Evolutionary conservation across 2,113 vertebrate genomes (phyloP).

Genomic region (Melanerpes formicivorus): DNA sequence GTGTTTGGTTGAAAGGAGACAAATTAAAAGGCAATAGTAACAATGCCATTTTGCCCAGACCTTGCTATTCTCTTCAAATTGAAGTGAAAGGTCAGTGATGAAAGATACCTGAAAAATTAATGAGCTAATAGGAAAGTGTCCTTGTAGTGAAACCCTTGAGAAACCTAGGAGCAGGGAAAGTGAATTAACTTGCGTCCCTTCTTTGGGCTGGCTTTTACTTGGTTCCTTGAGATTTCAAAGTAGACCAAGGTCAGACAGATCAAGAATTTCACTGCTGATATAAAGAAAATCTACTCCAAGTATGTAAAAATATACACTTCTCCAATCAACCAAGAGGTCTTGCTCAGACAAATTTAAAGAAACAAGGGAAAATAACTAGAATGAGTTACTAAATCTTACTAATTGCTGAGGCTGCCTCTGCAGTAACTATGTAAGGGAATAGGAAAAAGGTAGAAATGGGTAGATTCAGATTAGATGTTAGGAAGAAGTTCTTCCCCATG

Average conservation of each 20-base stretch:
- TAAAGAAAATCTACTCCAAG: not conserved
- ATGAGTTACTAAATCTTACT: not conserved
- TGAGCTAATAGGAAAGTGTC: not conserved
- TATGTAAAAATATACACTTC: not conserved
- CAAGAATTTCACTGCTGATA: not conserved
- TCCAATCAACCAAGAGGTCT: not conserved
- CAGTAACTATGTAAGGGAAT: not conserved
- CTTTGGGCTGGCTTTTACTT: not conserved
- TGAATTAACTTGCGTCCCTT: conserved; percentile 1
- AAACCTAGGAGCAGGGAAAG: not conserved
- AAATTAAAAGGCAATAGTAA: conserved; percentile 5
- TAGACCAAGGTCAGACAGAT: not conserved
- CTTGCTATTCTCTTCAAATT: not conserved
- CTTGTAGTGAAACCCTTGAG: not conserved
- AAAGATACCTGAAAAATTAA: conserved; percentile 39
- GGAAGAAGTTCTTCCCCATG: too few relatives aligned
- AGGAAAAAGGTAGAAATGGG: too few relatives aligned
- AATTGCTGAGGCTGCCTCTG: not conserved
- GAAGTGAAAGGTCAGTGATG: conserved; percentile 34
- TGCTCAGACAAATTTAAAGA: not conserved
- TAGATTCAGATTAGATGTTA: too few relatives aligned
- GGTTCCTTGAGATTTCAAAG: not conserved
- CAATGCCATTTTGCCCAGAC: not conserved
- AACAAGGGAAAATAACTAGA: not conserved
- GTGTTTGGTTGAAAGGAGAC: not conserved